A percentile compares a stretch with the other conserved stretches of the same genome.
Conservation (phyloP, 2,888 invertebrate species). For the Eulithis prunata region DNA sequence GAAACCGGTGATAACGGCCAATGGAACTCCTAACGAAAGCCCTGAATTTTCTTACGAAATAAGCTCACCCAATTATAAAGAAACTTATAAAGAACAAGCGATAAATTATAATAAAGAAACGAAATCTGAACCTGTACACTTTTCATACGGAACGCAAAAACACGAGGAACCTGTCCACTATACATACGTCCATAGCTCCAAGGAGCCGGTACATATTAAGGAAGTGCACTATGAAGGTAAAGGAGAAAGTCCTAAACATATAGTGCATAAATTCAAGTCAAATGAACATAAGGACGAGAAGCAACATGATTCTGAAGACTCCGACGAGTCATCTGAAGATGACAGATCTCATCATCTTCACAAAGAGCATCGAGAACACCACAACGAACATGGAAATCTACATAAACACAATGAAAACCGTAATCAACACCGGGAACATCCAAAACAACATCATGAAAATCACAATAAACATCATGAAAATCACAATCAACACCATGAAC, state of each 20-base stretch:
- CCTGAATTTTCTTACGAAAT: constrained; percentile 73
- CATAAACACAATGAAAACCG: constrained; percentile 29
- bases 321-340: constrained; percentile 44
- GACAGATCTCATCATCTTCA: constrained; percentile 41
- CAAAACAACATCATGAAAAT: constrained; percentile 16
- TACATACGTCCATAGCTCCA: constrained; percentile 56
- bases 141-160: constrained; percentile 63
- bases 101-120: constrained; percentile 72
- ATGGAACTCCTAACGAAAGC: constrained; percentile 55
- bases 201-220: constrained; percentile 59
- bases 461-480: constrained; percentile 15
- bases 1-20: constrained; percentile 54
- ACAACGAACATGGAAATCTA: constrained; percentile 15
- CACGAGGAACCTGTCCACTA: constrained; percentile 67
- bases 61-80: constrained; percentile 70
- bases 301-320: constrained; percentile 38
- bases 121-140: constrained; percentile 63
- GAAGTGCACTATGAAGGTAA: constrained; percentile 58
- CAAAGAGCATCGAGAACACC: constrained; percentile 27
- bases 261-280: constrained; percentile 60
- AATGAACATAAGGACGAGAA: constrained; percentile 48
- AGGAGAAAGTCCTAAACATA: constrained; percentile 59
- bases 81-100: constrained; percentile 70
- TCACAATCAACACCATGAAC: constrained; percentile 29
- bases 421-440: constrained; percentile 13